Percentiles rank a stretch among this genome's conserved stretches.
Evolutionary conservation across 2,888 invertebrate genomes (phyloP).

Genomic region (Scrobipalpa atriplicella): DNA sequence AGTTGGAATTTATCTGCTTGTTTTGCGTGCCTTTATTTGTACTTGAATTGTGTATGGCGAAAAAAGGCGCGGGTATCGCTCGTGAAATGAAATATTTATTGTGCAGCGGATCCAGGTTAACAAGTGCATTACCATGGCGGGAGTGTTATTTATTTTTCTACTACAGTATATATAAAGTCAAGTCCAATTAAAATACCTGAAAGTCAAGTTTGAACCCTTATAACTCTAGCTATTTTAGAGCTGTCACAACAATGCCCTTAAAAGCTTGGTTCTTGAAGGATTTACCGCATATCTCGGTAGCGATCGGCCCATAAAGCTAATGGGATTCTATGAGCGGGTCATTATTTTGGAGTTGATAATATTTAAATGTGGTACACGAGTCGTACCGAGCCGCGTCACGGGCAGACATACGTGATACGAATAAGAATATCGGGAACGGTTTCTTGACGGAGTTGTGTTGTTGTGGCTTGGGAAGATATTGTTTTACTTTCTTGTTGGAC

Average conservation of each 20-base stretch:
- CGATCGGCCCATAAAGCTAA: slow-evolving; percentile 61
- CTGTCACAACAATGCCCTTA: slow-evolving; percentile 28
- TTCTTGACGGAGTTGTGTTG: background rate
- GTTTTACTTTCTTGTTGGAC: background rate
- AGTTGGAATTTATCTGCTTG: slow-evolving; percentile 31
- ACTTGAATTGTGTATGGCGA: slow-evolving; percentile 25
- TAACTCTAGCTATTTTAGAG: slow-evolving; percentile 26
- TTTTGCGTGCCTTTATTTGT: slow-evolving; percentile 30
- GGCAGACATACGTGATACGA: slow-evolving; percentile 41
- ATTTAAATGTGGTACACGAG: slow-evolving; percentile 68
- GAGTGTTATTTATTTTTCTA: background rate
- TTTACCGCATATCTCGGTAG: slow-evolving; percentile 46
- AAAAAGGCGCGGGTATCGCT: slow-evolving; percentile 19
- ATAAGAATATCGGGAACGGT: slow-evolving; percentile 7
- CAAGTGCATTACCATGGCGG: background rate
- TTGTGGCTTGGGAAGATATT: slow-evolving; percentile 5
- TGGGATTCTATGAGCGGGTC: slow-evolving; percentile 69
- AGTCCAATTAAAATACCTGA: slow-evolving; percentile 19
- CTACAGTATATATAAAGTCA: background rate
- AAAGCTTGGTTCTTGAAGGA: slow-evolving; percentile 31
- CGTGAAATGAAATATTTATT: slow-evolving; percentile 1
- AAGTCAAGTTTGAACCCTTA: slow-evolving; percentile 19
- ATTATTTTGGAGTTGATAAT: slow-evolving; percentile 75
- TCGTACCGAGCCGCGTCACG: slow-evolving; percentile 57
- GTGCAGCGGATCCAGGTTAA: background rate